Percentiles rank a stretch among this genome's conserved stretches.
These are phyloP conservation scores for Sebastes cheni DNA, from an alignment of 2,797 vertebrate species.

Conservation along the genomic window DNA sequence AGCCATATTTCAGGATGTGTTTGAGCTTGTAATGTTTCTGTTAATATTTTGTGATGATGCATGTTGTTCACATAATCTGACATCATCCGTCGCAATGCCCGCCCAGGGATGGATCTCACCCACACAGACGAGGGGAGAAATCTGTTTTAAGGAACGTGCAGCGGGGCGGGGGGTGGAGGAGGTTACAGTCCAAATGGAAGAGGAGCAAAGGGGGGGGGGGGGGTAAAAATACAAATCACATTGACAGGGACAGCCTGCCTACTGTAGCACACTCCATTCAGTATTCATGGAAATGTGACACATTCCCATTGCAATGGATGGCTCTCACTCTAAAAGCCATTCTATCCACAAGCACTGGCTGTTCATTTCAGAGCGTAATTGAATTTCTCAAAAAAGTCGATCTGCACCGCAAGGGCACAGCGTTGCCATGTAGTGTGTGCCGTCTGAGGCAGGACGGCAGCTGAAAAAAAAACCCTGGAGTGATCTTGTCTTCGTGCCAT, in stretches of 20 bases:
- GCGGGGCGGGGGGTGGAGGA: conserved; percentile 35
- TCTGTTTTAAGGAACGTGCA: conserved; percentile 48
- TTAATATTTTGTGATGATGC: conserved; percentile 32
- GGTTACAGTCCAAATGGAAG: conserved; percentile 52
- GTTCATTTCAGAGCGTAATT: conserved; percentile 67
- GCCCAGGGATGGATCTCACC: conserved; percentile 36
- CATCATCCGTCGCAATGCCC: conserved; percentile 34
- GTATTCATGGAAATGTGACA: conserved; percentile 74
- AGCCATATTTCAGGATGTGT: conserved; percentile 7
- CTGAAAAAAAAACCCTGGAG: neutral
- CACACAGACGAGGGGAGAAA: conserved; percentile 36
- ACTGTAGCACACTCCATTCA: conserved; percentile 67
- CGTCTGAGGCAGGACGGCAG: neutral
- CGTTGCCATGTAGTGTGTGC: conserved; percentile 23
- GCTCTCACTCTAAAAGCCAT: conserved; percentile 55
- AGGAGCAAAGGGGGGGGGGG: neutral
- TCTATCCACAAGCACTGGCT: conserved; percentile 56
- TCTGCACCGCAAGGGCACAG: conserved; percentile 46
- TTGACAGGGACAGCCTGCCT: conserved; percentile 58
- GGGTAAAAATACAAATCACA: conserved; percentile 71
- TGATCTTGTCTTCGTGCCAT: conserved; percentile 41
- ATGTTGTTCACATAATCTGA: conserved; percentile 41
- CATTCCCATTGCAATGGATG: conserved; percentile 61
- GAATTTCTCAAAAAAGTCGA: conserved; percentile 65
- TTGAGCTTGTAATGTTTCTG: conserved; percentile 5